A percentile compares a stretch with the other conserved stretches of the same genome.
These are phyloP conservation scores for Spermophilus dauricus DNA, from an alignment of 2,113 vertebrate species.

Conservation along the genomic window DNA sequence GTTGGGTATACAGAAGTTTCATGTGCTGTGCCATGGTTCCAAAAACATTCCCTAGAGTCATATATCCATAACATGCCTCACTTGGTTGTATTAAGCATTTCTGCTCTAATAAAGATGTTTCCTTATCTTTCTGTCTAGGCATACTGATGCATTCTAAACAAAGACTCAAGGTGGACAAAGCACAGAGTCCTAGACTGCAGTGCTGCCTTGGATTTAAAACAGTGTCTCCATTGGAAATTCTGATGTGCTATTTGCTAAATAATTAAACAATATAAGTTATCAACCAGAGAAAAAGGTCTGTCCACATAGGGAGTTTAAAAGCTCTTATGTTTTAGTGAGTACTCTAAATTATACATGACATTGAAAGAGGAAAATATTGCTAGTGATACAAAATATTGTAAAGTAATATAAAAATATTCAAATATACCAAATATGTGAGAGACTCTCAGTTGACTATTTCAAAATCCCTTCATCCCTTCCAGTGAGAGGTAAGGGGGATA, in stretches of 20 bases:
- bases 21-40: not conserved
- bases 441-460: not conserved
- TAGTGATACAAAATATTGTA: conserved; percentile 49
- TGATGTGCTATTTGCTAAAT: conserved; percentile 62
- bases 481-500: not conserved
- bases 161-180: conserved; percentile 49
- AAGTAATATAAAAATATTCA: conserved; percentile 61
- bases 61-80: not conserved
- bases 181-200: not conserved
- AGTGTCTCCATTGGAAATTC: conserved; percentile 68
- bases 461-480: not conserved
- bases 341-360: conserved; percentile 74
- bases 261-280: conserved; percentile 74
- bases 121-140: conserved; percentile 33
- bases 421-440: not conserved
- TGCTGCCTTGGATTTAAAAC: conserved; percentile 30
- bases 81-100: conserved; percentile 6
- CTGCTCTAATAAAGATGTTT: not conserved
- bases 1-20: not conserved
- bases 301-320: conserved; percentile 64
- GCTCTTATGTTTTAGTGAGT: conserved; percentile 59
- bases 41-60: not conserved
- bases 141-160: conserved; percentile 18
- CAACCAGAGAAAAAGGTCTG: conserved; percentile 67
- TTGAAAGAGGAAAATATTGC: conserved; percentile 54